Conservation (phyloP, 2,888 invertebrate genomes). For the Netelia fuscicornis region DNA sequence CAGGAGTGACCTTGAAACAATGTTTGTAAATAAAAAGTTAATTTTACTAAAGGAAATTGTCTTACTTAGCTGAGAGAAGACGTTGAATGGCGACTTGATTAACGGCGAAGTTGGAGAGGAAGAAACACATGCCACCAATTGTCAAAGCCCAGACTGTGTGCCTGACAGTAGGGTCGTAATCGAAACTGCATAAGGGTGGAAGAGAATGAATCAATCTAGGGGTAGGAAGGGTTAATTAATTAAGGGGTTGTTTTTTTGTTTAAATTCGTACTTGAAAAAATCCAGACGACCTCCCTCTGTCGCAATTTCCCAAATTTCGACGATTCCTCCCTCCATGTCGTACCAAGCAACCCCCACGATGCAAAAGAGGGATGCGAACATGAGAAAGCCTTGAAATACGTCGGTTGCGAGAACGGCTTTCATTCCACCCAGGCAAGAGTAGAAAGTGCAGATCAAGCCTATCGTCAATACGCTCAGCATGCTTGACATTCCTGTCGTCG, state of each 20-base stretch:
- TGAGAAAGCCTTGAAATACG: slow-evolving; percentile 92
- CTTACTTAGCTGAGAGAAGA: slow-evolving; percentile 89
- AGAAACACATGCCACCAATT: slow-evolving; percentile 91
- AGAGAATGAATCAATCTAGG: neutral
- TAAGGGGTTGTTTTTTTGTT: neutral
- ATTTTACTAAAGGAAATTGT: slow-evolving; percentile 8
- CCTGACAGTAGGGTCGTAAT: slow-evolving; percentile 91
- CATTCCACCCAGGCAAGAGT: slow-evolving; percentile 95
- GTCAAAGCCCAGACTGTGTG: slow-evolving; percentile 93
- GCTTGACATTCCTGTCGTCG: slow-evolving; percentile 86
- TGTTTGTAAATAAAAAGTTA: no score
- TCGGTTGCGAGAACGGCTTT: slow-evolving; percentile 96
- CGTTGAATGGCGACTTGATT: slow-evolving; percentile 94
- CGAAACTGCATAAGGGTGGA: slow-evolving; percentile 86
- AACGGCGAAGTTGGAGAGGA: slow-evolving; percentile 92
- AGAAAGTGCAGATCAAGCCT: slow-evolving; percentile 92
- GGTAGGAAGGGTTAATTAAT: neutral
- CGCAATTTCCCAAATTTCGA: slow-evolving; percentile 90
- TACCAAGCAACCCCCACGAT: slow-evolving; percentile 90
- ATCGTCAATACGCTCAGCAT: slow-evolving; percentile 84
- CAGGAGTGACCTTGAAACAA: slow-evolving; percentile 84
- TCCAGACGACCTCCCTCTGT: slow-evolving; percentile 89
- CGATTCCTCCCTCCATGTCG: slow-evolving; percentile 89
- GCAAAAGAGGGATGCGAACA: slow-evolving; percentile 93
- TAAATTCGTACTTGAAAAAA: slow-evolving; percentile 87